Base-by-base conservation (phyloP, 2,888 invertebrate genomes). In the Pseudanteris insignis region DNA sequence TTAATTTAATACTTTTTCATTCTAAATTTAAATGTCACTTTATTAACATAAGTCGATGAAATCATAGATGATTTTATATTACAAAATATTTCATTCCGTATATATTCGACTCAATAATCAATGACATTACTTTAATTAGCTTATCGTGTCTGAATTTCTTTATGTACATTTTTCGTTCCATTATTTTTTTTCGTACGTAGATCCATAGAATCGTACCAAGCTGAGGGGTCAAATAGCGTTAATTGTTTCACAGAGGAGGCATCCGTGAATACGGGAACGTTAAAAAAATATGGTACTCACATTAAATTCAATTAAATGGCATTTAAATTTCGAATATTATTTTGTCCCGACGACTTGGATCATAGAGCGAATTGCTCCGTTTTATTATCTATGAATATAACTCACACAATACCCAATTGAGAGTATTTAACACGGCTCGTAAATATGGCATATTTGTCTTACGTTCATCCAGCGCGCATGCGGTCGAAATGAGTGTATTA, bases 111-210 rank as follows among this genome's bases (percentile, higher is more conserved):
- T 21, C 21, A 21, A 5, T 21, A 21, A 21, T 5, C 3, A 5
- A 5, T 7, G 4, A 7, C 21, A 21, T 3, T 7, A 21, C 7
- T 21, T 21, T 21, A 3, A 21, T 21, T 21, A 21, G 7, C 3
- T 21, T 7, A n/a, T n/a, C n/a, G n/a, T n/a, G n/a, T 7, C 21
- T 21, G 4, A 21, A 5, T 21, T 24, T 14, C 33, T 40, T 18
- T 25, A 5, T 13, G 13, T 40, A 25, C 28, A 34, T 36, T 28
- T 28, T 14, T 29, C 38, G 44, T 37, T 46, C 28, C 44, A n/a
- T n/a, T n/a, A 32, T 38, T 54, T 54, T 46, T 46, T 46, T 54
- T 46, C 43, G 33, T 46, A 54, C 44, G 46, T 37, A 38, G 38
- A 54, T 33, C 32, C 54, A 33, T 13, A 26, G 54, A 33, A 38